Conservation (phyloP, 1,140 invertebrate genomes). For the Periplaneta americana region DNA sequence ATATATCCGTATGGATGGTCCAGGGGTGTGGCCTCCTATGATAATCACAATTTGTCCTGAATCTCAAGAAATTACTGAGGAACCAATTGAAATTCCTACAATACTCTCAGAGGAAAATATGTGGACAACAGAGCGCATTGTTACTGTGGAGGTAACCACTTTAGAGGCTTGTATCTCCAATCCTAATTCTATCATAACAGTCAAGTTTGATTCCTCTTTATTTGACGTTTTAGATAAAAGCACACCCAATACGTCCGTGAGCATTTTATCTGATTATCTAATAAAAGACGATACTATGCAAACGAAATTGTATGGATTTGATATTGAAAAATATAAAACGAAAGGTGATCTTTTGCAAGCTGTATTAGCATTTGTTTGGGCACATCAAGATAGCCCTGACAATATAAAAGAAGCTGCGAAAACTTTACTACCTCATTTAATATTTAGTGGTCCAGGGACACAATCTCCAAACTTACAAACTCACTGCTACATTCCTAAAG, state of each 20-base stretch:
- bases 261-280: not conserved
- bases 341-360: not conserved
- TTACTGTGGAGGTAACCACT: not conserved
- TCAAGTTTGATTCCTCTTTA: not conserved
- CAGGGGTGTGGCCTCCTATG: not conserved
- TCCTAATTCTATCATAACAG: not conserved
- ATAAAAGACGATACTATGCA: not conserved
- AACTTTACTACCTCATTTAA: not conserved
- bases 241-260: not conserved
- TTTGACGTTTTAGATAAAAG: not conserved
- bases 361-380: not conserved
- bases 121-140: not conserved
- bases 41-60: not conserved
- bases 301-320: not conserved
- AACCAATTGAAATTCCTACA: too few species aligned
- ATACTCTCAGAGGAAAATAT: not conserved
- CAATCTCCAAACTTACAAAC: not conserved
- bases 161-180: not conserved
- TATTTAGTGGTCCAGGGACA: not conserved
- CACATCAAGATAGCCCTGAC: not conserved
- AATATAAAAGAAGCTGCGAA: not conserved
- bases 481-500: not conserved
- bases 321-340: not conserved
- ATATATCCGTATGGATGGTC: not conserved
- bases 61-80: not conserved